These are phyloP conservation scores for Acipenser ruthenus DNA, from an alignment of 2,797 vertebrate genomes.

Conservation along the genomic window DNA sequence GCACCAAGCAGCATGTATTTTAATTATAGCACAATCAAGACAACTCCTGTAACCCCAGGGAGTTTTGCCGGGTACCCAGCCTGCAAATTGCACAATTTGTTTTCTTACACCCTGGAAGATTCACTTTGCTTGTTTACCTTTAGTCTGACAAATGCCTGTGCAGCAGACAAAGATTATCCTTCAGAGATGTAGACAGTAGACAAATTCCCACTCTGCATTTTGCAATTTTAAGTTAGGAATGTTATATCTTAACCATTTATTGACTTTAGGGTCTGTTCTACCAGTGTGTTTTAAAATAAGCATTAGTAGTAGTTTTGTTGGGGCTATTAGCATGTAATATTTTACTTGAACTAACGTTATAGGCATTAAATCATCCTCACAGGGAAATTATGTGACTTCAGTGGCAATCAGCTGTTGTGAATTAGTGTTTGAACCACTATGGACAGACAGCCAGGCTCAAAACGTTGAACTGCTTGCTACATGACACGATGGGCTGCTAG, in stretches of 20 bases:
- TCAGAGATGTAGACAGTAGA: slow-evolving; percentile 24
- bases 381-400: too few relatives aligned
- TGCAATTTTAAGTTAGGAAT: slow-evolving; percentile 12
- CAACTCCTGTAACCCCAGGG: slow-evolving; percentile 19
- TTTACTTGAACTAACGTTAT: too few relatives aligned
- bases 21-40: slow-evolving; percentile 27
- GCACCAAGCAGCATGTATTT: slow-evolving; percentile 7
- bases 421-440: too few relatives aligned
- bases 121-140: slow-evolving; percentile 16
- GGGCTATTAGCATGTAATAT: too few relatives aligned
- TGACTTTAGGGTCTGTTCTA: slow-evolving; percentile 10
- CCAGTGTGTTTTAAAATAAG: not conserved
- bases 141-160: slow-evolving; percentile 20
- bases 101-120: slow-evolving; percentile 19
- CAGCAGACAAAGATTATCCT: slow-evolving; percentile 12
- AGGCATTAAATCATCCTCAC: too few relatives aligned
- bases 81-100: slow-evolving; percentile 5
- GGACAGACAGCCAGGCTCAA: too few relatives aligned
- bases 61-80: too few relatives aligned
- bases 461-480: too few relatives aligned
- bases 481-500: too few relatives aligned
- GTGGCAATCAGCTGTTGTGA: too few relatives aligned
- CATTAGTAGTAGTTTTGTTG: too few relatives aligned
- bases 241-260: slow-evolving; percentile 12
- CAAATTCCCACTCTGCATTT: slow-evolving; percentile 22